Base-by-base conservation (phyloP, 1,140 invertebrate species). In the Coboldia fuscipes region DNA sequence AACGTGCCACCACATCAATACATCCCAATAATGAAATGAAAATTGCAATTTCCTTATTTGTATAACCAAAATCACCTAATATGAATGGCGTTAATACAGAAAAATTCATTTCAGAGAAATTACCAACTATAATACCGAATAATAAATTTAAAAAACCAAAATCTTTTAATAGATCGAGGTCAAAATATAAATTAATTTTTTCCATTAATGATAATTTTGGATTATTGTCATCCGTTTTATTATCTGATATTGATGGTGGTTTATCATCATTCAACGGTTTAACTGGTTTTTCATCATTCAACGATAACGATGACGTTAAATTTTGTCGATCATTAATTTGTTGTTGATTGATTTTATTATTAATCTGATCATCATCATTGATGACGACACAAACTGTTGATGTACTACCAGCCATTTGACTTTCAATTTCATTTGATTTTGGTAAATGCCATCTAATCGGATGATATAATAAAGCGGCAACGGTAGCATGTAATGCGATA, bases 61-160 rank as follows among this genome's bases (percentile, higher is more conserved):
- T 41, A 34, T 70, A 60, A 1, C 62, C 60, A 34, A 60, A 68
- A 39, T 72, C 70, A 7, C 57, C 56, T 7, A 77, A 46, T 19
- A 77, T 71, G 37, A 75, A 72, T 2, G 72, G 70, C 0, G 68
- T 71, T 18, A 75, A 48, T 7, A 75, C 52, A 0, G 71, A 68
- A 50, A 76, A 75, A 44, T 74, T 75, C 23, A 75, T 50, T 50
- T 77, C 73, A 20, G 64, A 65, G 35, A 73, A 72, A 45, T 67
- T 63, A 18, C 70, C 70, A 17, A 75, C 50, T 17, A 67, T 70
- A 44, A 75, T 64, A 19, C 73, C 72, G 18, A 74, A 40, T 51
- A 70, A 66, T 20, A 75, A 55, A 44, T 71, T 75, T 4, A 74
- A 60, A 37, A 70, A 76, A 9, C 66, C 63, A 5, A 63, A 60